Percentiles rank a stretch among this genome's conserved stretches.
phyloP scores from a whole-genome alignment of 2,797 vertebrate species.

The Microctenopoma stevenorrisi region DNA sequence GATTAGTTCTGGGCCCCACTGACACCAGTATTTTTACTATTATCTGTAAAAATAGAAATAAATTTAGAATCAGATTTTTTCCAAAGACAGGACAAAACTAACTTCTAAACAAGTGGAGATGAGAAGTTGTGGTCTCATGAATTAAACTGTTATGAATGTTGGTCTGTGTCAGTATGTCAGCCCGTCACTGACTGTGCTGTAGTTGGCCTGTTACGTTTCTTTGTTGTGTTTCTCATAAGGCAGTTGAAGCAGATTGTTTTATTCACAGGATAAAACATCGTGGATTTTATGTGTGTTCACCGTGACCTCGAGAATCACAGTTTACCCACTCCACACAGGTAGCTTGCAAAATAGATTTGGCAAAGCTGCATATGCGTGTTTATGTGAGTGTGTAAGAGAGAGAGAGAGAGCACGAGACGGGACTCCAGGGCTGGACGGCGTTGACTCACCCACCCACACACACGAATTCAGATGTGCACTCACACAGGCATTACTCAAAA shows the following conservation, averaged over 20 bases:
- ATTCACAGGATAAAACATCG: not conserved
- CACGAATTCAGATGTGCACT: constrained; percentile 52
- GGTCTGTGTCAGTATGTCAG: too few species aligned
- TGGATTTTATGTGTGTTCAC: constrained; percentile 31
- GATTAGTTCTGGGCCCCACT: too few species aligned
- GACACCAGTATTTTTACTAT: too few species aligned
- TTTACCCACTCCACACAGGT: constrained; percentile 51
- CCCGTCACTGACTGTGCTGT: too few species aligned
- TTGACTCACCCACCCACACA: constrained; percentile 68
- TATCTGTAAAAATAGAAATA: too few species aligned
- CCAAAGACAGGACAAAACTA: too few species aligned
- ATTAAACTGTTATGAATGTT: too few species aligned
- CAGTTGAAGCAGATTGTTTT: constrained; percentile 14
- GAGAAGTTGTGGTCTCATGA: too few species aligned
- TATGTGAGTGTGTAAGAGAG: constrained; percentile 17
- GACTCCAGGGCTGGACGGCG: constrained; percentile 54
- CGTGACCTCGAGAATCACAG: constrained; percentile 34
- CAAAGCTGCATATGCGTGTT: constrained; percentile 46
- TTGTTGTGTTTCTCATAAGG: not conserved
- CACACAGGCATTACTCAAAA: constrained; percentile 66
- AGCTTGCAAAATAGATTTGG: constrained; percentile 62
- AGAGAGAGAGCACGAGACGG: constrained; percentile 26
- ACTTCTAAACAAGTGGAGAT: too few species aligned
- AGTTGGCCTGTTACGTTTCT: not conserved
- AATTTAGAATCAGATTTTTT: too few species aligned